A percentile compares a stretch with the other conserved stretches of the same genome.
Conservation (phyloP, 1,140 invertebrate genomes). For the Drosophila azteca region DNA sequence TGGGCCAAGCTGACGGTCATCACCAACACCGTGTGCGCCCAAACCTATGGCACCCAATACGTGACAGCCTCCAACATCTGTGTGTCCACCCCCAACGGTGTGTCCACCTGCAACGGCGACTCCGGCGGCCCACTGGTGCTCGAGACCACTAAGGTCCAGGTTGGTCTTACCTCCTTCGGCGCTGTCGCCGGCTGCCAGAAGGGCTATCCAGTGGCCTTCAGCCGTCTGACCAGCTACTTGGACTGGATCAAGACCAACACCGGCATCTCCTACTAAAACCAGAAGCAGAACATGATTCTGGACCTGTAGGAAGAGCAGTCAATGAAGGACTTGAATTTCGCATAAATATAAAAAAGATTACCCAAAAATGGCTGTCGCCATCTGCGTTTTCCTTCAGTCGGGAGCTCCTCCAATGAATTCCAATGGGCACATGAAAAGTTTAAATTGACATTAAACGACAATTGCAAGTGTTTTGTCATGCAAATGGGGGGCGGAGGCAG, state of each 20-base stretch:
- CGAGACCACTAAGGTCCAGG: slow-evolving; percentile 9
- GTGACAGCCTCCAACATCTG: slow-evolving; percentile 66
- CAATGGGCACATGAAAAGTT: slow-evolving; percentile 40
- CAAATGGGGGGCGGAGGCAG: background rate
- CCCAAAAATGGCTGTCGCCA: no score
- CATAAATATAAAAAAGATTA: slow-evolving; percentile 13
- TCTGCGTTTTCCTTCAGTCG: no score
- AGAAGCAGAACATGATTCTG: no score
- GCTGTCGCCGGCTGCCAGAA: slow-evolving; percentile 84
- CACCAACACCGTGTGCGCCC: slow-evolving; percentile 46
- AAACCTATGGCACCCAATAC: slow-evolving; percentile 41
- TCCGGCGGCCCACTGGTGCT: slow-evolving; percentile 84
- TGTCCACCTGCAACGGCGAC: slow-evolving; percentile 83
- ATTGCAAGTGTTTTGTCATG: slow-evolving; percentile 34
- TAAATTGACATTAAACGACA: slow-evolving; percentile 55
- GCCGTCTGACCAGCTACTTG: slow-evolving; percentile 85
- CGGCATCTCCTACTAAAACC: slow-evolving; percentile 44
- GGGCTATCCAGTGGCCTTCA: slow-evolving; percentile 85
- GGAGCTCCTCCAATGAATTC: slow-evolving; percentile 27
- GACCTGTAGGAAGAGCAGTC: background rate
- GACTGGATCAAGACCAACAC: slow-evolving; percentile 84
- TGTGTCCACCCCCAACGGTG: slow-evolving; percentile 31
- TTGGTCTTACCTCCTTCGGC: slow-evolving; percentile 86
- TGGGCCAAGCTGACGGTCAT: slow-evolving; percentile 34
- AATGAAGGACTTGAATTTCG: slow-evolving; percentile 3